phyloP scores from a whole-genome alignment of 2,888 invertebrate genomes.

The Plagodis pulveraria region DNA sequence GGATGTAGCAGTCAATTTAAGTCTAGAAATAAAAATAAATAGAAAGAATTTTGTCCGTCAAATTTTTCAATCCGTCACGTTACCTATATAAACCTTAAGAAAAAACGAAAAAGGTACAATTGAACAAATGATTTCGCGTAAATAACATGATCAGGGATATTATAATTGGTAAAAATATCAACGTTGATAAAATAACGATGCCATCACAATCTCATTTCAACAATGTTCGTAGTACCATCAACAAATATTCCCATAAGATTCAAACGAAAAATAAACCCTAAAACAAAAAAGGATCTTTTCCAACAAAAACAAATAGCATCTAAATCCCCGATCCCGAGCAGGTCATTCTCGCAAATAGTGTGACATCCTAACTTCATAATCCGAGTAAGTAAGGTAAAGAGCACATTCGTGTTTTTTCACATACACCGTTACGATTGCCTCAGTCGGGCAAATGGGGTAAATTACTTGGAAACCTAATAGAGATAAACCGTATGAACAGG shows the following conservation, averaged over 20 bases:
- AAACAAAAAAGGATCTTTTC: constrained; percentile 5
- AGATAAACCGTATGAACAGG: constrained; percentile 45
- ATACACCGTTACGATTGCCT: constrained; percentile 20
- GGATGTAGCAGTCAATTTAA: no score
- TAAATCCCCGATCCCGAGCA: constrained; percentile 6
- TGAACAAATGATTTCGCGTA: no score
- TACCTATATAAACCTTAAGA: no score
- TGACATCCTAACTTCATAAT: constrained; percentile 28
- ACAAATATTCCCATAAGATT: background rate
- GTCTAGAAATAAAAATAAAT: no score
- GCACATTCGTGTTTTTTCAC: constrained; percentile 28
- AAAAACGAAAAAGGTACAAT: no score
- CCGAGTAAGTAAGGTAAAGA: constrained; percentile 21
- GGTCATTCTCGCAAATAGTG: constrained; percentile 16
- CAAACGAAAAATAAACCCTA: background rate
- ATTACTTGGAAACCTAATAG: constrained; percentile 52
- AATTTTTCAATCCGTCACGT: no score
- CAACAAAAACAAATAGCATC: constrained; percentile 16
- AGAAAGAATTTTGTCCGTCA: no score
- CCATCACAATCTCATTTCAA: no score
- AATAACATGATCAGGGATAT: no score
- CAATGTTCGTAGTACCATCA: no score
- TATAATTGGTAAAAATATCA: no score
- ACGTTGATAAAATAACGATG: no score
- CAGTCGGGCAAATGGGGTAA: constrained; percentile 41